Base-by-base conservation (phyloP, 2,888 invertebrate genomes). In the Eristalinus aeneus region DNA sequence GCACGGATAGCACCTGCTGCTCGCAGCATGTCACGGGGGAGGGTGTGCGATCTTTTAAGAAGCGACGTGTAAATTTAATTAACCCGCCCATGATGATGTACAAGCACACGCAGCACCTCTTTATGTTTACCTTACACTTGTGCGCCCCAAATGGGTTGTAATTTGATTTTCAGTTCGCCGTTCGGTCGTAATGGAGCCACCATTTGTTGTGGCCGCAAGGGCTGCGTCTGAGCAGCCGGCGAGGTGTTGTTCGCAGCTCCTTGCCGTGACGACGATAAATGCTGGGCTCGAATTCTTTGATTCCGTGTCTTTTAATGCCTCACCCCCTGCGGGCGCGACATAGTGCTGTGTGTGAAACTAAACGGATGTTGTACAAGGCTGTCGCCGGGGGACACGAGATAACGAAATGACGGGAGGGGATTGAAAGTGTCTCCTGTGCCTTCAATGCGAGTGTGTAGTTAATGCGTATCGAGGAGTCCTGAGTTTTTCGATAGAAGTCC, bases 41-140 rank as follows among this genome's bases (percentile, higher is more conserved):
- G 80, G 27, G 46, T 34, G 71, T 72, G 27, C 27, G 27, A 27
- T 67, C 76, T 73, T 81, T 86, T 34, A 81, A 77, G 77, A 77
- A 86, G 73, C 85, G 85, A 86, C 77, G 85, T 86, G 85, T 86
- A 86, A 86, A 86, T 86, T 86, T 86, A 86, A 86, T 86, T 86
- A 81, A 81, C 85, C 81, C 76, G 77, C 85, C 46, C 77, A 77
- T 86, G 85, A 86, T 81, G 85, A 86, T 81, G 81, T 77, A 64
- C 81, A 81, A 86, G 85, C 77, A 81, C 76, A 72, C n/a, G n/a
- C 69, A 74, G 81, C 85, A 81, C 85, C 81, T 86, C 76, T 81
- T 81, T 77, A 73, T 72, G 76, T 86, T 86, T 81, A 81, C 85
- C 73, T 86, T 85, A 72, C 80, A 84, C 84, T 84, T 75, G 60